Base-by-base conservation (phyloP, 2,113 vertebrate genomes). In the Dipodomys ordii region DNA sequence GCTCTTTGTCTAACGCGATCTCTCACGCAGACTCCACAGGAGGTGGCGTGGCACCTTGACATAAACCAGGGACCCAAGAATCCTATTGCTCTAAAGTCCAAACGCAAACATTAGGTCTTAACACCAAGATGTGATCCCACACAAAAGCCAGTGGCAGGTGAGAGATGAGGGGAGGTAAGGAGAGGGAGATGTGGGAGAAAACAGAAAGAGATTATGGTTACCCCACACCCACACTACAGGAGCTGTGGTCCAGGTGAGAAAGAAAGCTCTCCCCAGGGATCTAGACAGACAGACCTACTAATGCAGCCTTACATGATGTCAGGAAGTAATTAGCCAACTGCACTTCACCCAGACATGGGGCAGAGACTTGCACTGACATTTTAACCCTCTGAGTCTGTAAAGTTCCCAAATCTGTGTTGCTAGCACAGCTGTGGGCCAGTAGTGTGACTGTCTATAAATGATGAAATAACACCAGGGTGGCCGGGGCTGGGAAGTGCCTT, bases 241-340 rank as follows among this genome's bases (percentile, higher is more conserved):
- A n/a, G 27, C 2, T n/a, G 1, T 28, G 60, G 67, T n/a, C 25
- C 7, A 2, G 0, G 1, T 23, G 11, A n/a, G 49, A 35, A 22
- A 79, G 88, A 60, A 83, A 68, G 8, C 27, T 23, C 1, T 16
- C 2, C 49, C 22, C 20, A 53, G 19, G 76, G 60, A 25, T 88
- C 60, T 16, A 39, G 30, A 19, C 11, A 32, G 81, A 62, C 69
- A 2, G 1, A 27, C 60, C 20, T 1, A 2, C 62, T 1, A 0
- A 9, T n/a, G n/a, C n/a, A n/a, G n/a, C n/a, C n/a, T n/a, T n/a
- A n/a, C n/a, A n/a, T 44, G n/a, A 12, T 11, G 16, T 64, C 1
- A 67, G 53, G 57, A 30, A 39, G 25, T 10, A 2, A 78, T 23
- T 19, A 18, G 1, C 13, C 2, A 30, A 3, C 6, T 1, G 7